phyloP scores from a whole-genome alignment of 2,888 invertebrate species.

The Conops quadrifasciatus region DNA sequence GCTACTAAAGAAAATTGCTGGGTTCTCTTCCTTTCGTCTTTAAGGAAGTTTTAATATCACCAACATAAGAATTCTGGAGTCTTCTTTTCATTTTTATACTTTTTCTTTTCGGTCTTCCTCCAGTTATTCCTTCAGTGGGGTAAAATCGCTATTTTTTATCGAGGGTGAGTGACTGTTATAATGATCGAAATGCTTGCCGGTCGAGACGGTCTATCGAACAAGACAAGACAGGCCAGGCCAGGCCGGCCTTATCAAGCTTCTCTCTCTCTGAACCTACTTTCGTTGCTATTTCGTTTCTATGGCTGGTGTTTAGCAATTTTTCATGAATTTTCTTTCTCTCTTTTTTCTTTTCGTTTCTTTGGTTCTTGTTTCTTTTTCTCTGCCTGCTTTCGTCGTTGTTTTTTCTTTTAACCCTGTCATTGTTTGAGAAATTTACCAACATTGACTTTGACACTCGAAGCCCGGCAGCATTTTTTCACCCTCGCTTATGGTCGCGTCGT shows the following conservation, averaged over 20 bases:
- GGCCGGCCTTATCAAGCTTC: too few relatives aligned
- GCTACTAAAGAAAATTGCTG: not conserved
- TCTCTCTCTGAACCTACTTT: not conserved
- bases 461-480: constrained; percentile 18
- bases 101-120: too few relatives aligned
- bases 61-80: constrained; percentile 15
- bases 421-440: constrained; percentile 26
- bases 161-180: too few relatives aligned
- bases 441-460: constrained; percentile 32
- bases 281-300: not conserved
- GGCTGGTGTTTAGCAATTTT: constrained; percentile 18
- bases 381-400: not conserved
- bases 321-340: not conserved
- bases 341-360: not conserved
- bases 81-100: constrained; percentile 7
- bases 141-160: not conserved
- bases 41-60: not conserved
- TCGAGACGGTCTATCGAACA: not conserved
- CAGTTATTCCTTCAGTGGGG: not conserved
- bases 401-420: not conserved
- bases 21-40: not conserved
- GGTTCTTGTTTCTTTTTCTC: not conserved
- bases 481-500: not conserved
- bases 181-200: too few relatives aligned
- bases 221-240: too few relatives aligned